These are phyloP conservation scores for Onychostoma macrolepis DNA, from an alignment of 2,113 vertebrate genomes.

Conservation along the genomic window DNA sequence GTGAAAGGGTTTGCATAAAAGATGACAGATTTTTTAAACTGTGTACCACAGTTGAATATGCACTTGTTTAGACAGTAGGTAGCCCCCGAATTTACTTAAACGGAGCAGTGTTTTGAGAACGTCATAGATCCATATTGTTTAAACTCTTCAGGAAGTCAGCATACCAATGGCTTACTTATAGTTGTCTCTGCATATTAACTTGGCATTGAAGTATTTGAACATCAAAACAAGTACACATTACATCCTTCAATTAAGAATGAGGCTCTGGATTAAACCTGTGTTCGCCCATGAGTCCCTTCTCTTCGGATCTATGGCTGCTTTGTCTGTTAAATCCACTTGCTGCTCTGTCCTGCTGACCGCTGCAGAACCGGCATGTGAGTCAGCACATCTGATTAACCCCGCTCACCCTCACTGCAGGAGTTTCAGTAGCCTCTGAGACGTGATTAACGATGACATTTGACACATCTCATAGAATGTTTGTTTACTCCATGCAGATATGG, in stretches of 20 bases:
- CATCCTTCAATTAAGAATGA: background rate
- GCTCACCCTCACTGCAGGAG: background rate
- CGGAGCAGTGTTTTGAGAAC: background rate
- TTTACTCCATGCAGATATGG: constrained; percentile 48
- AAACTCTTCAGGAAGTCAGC: background rate
- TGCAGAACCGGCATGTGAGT: constrained; percentile 72
- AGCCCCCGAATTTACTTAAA: background rate
- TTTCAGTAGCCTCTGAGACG: background rate
- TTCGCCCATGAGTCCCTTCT: background rate
- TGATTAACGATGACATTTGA: background rate
- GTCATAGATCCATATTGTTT: background rate
- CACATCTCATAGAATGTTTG: constrained; percentile 6
- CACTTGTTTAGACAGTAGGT: background rate
- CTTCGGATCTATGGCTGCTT: constrained; percentile 18
- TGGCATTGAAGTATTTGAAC: background rate
- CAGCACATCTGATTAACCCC: constrained; percentile 69
- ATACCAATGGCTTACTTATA: background rate
- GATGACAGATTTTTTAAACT: background rate
- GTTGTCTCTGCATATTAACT: background rate
- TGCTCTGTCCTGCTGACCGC: constrained; percentile 79
- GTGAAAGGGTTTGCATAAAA: background rate
- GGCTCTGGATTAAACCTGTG: background rate
- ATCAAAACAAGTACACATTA: background rate
- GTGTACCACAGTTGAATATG: background rate
- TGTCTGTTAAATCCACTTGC: constrained; percentile 78